Evolutionary conservation across 2,888 invertebrate genomes (phyloP).

Genomic region (Nysson spinosus): DNA sequence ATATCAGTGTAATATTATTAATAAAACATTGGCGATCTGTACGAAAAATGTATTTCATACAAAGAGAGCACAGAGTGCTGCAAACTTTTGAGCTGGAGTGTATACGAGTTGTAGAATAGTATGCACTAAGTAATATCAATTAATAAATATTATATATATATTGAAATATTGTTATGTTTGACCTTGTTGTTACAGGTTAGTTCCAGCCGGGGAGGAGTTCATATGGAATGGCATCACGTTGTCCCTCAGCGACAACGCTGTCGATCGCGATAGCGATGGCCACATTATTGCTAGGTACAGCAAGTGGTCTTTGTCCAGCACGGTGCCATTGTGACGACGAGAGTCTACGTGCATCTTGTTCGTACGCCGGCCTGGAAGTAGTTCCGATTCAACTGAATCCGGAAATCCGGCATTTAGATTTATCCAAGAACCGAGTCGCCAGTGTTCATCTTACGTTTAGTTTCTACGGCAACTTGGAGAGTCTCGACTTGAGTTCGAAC

Average conservation of each 20-base stretch:
- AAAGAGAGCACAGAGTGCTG: no score
- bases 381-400: constrained; percentile 94
- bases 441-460: constrained; percentile 87
- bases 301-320: constrained; percentile 86
- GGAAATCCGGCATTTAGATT: constrained; percentile 88
- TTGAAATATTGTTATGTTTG: neutral
- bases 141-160: neutral
- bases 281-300: no score
- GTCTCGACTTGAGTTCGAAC: constrained; percentile 90
- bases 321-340: constrained; percentile 91
- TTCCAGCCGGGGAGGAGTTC: constrained; percentile 66
- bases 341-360: constrained; percentile 86
- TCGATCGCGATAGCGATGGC: constrained; percentile 75
- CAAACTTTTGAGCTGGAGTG: no score
- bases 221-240: constrained; percentile 79
- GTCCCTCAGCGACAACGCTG: constrained; percentile 78
- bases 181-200: constrained; percentile 65
- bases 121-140: neutral
- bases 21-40: no score
- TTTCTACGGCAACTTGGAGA: constrained; percentile 88
- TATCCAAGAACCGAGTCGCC: constrained; percentile 90
- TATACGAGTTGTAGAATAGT: no score
- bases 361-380: constrained; percentile 87
- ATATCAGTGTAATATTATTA: no score
- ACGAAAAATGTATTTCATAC: no score